A percentile compares a stretch with the other conserved stretches of the same genome.
Evolutionary conservation across 2,113 vertebrate genomes (phyloP).

Genomic region (Orientallactaga bullata): DNA sequence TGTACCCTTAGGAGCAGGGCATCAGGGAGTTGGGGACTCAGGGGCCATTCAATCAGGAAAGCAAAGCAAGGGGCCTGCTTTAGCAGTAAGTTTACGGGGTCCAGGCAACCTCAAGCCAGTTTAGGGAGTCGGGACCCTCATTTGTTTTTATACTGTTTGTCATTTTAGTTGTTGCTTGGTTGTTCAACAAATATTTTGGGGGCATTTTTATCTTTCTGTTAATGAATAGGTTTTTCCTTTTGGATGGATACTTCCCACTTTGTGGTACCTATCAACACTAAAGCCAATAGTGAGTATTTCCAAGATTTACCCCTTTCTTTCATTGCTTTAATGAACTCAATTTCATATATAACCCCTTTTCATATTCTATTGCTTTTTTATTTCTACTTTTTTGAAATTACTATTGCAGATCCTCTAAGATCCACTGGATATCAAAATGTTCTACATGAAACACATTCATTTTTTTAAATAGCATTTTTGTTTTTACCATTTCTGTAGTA

Average conservation of each 20-base stretch:
- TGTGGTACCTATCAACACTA: neutral
- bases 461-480: neutral
- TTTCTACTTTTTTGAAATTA: slow-evolving; percentile 31
- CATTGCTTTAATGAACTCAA: neutral
- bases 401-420: neutral
- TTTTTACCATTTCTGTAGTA: slow-evolving; percentile 32
- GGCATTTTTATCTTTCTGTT: slow-evolving; percentile 45
- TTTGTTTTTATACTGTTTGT: slow-evolving; percentile 10
- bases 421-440: neutral
- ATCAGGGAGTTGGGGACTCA: too few relatives aligned
- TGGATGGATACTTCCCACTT: neutral
- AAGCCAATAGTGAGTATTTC: slow-evolving; percentile 29
- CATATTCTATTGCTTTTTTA: slow-evolving; percentile 25
- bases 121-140: too few relatives aligned
- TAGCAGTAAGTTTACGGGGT: too few relatives aligned
- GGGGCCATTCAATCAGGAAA: too few relatives aligned
- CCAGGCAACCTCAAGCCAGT: too few relatives aligned
- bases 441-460: neutral
- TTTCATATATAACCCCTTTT: neutral
- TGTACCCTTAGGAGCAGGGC: too few relatives aligned
- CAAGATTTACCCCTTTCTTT: slow-evolving; percentile 31
- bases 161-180: neutral
- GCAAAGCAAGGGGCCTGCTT: too few relatives aligned
- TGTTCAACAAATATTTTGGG: neutral
- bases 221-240: neutral